Evolutionary conservation across 2,113 vertebrate species (phyloP), one percentile per base, ranked within the genome.

Genomic region (Onychostoma macrolepis): DNA sequence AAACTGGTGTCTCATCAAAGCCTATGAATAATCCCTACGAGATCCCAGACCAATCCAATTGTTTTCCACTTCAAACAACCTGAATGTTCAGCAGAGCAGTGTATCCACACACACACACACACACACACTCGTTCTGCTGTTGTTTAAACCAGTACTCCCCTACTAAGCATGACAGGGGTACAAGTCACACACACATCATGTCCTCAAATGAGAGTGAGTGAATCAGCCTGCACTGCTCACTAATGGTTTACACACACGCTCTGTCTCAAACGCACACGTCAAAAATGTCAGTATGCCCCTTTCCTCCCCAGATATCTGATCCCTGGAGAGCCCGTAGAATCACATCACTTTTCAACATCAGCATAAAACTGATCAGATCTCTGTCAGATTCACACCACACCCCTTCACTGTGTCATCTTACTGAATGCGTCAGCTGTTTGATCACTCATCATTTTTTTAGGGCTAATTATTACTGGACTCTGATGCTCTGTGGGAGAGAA

Each of bases 231-330:
- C n/a, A n/a, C n/a, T 53, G 50, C 50, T 19, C 50, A 41, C 45
- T 88, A 81, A 88, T 88, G 83, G 80, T 67, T 80, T 63, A 56
- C 78, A 72, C 86, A 87, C 67, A 53, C 38, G 8, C 30, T 53
- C 33, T 15, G 69, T 75, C 81, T 84, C 74, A 67, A 36, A 83
- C 69, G 69, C 30, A 53, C 7, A 5, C 4, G 21, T 58, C 33
- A 43, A 67, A 84, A 48, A 45, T 2, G 48, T 56, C 41, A 43
- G 65, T 17, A 36, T 28, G n/a, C 21, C 72, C 30, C 48, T 71
- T 10, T 43, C 30, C 36, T 53, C 48, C 38, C 24, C 38, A 28
- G 72, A 76, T 76, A 76, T 76, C 41, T 76, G 72, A 76, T 76
- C 72, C 72, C 72, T 28, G 72, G 72, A 76, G 72, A 36, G 41